phyloP scores from a whole-genome alignment of 2,113 vertebrate genomes.

The Cyphomyrus discorhynchus region DNA sequence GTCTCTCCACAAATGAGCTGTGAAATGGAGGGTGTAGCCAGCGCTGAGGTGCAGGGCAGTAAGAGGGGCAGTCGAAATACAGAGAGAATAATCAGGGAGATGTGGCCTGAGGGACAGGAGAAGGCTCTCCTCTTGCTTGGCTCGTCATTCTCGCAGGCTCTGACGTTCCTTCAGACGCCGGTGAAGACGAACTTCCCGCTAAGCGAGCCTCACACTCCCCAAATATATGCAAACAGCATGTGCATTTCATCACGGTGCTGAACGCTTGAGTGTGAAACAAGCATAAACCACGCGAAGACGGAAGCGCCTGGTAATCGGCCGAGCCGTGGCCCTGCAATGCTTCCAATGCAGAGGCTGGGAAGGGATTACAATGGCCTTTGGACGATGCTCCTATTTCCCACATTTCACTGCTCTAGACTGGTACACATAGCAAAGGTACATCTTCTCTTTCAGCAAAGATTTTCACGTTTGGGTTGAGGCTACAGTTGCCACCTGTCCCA shows the following conservation, averaged over 20 bases:
- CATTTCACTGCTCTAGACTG: neutral
- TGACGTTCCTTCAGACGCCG: neutral
- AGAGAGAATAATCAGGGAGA: neutral
- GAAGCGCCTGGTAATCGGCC: neutral
- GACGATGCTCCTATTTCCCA: neutral
- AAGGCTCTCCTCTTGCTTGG: no score
- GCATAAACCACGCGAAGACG: conserved; percentile 41
- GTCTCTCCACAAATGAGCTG: neutral
- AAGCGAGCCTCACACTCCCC: conserved; percentile 28
- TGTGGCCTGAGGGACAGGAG: neutral
- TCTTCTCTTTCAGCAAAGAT: neutral
- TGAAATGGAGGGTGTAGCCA: neutral
- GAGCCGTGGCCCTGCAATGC: neutral
- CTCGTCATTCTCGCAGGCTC: neutral
- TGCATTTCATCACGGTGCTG: conserved; percentile 49
- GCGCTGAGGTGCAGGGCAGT: neutral
- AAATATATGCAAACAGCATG: conserved; percentile 47
- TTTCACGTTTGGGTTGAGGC: neutral
- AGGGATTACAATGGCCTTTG: neutral
- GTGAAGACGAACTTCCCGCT: neutral
- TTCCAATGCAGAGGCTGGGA: no score
- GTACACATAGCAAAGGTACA: neutral
- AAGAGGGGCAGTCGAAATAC: neutral
- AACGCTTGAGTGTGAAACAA: conserved; percentile 40
- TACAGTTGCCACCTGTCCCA: neutral